Evolutionary conservation across 2,888 invertebrate genomes (phyloP).

Genomic region (Patella depressa): DNA sequence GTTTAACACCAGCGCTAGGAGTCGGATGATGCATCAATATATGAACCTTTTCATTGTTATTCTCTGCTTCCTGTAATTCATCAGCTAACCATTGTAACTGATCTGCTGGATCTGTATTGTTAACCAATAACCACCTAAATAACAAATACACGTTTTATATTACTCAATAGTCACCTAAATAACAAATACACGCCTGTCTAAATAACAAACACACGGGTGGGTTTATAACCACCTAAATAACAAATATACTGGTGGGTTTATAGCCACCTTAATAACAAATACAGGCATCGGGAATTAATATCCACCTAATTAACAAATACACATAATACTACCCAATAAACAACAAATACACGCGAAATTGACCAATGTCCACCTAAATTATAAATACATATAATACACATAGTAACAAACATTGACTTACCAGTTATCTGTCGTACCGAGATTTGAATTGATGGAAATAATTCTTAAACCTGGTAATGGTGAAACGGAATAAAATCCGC

Average conservation of each 20-base stretch:
- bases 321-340: too few relatives aligned
- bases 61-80: slow-evolving; percentile 82
- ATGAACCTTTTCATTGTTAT: slow-evolving; percentile 58
- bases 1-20: slow-evolving; percentile 75
- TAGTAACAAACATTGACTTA: slow-evolving; percentile 64
- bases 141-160: neutral
- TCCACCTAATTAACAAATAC: too few relatives aligned
- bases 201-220: too few relatives aligned
- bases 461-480: slow-evolving; percentile 81
- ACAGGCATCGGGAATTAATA: too few relatives aligned
- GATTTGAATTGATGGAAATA: slow-evolving; percentile 85
- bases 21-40: slow-evolving; percentile 2
- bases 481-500: slow-evolving; percentile 84
- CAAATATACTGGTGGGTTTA: too few relatives aligned
- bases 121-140: slow-evolving; percentile 78
- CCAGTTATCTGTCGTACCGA: slow-evolving; percentile 94
- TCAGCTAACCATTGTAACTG: slow-evolving; percentile 86
- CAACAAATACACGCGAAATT: too few relatives aligned
- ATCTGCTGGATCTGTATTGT: slow-evolving; percentile 84
- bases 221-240: too few relatives aligned
- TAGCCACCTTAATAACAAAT: too few relatives aligned
- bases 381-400: too few relatives aligned
- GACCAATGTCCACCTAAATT: too few relatives aligned
- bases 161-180: neutral
- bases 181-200: too few relatives aligned